A percentile compares a stretch with the other conserved stretches of the same genome.
Evolutionary conservation across 2,797 vertebrate species (phyloP).

Genomic region (Triplophysa bombifrons): DNA sequence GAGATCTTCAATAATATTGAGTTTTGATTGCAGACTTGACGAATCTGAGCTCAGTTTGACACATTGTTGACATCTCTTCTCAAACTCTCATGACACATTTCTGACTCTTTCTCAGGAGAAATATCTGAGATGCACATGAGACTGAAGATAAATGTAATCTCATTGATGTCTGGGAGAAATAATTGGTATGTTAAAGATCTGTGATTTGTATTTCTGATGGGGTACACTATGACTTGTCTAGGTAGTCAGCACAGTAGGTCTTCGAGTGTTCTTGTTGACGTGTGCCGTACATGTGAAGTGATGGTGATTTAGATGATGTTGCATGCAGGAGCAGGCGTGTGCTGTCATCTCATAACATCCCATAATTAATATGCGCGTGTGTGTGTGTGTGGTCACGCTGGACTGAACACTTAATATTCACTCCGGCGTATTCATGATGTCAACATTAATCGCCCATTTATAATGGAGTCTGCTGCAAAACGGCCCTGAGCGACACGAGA

Average conservation of each 20-base stretch:
- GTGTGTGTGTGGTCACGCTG: conserved; percentile 1
- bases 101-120: too few relatives aligned
- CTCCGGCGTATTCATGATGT: conserved; percentile 26
- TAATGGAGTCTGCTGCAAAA: conserved; percentile 24
- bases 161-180: too few relatives aligned
- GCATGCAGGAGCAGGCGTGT: background rate
- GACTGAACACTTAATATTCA: conserved; percentile 32
- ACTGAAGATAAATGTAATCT: too few relatives aligned
- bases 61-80: too few relatives aligned
- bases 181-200: too few relatives aligned
- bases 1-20: too few relatives aligned
- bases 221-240: conserved; percentile 14
- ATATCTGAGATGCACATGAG: too few relatives aligned
- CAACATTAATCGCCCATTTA: conserved; percentile 37
- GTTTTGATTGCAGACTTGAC: too few relatives aligned
- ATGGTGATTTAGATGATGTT: conserved; percentile 1
- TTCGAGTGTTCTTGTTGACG: background rate
- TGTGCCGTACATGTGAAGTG: background rate
- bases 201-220: too few relatives aligned
- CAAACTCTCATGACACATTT: too few relatives aligned
- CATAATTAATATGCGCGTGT: conserved; percentile 31
- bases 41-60: too few relatives aligned
- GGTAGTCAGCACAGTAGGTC: background rate
- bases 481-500: conserved; percentile 4
- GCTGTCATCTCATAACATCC: background rate